These are phyloP conservation scores for Acestrorhynchus altus DNA, from an alignment of 2,797 vertebrate genomes.

Conservation along the genomic window DNA sequence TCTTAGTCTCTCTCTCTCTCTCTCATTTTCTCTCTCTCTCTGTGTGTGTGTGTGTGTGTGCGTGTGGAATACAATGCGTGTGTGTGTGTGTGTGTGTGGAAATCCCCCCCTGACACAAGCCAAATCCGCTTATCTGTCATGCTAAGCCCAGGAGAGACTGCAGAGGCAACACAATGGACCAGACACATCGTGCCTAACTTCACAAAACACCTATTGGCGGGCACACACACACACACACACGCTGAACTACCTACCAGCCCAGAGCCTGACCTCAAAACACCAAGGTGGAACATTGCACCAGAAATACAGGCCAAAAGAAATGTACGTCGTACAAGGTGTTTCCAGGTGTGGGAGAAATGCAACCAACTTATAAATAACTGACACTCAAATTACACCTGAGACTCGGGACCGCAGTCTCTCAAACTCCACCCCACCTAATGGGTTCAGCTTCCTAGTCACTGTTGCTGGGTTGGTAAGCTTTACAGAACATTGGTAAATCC, in stretches of 20 bases:
- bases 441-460: background rate
- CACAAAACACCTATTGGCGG: slow-evolving; percentile 45
- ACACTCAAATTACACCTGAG: too few species aligned
- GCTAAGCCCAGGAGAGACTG: slow-evolving; percentile 59
- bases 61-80: slow-evolving; percentile 18
- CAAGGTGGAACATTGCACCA: slow-evolving; percentile 26
- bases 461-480: background rate
- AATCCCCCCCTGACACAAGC: slow-evolving; percentile 61
- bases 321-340: background rate
- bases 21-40: too few species aligned
- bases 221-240: slow-evolving; percentile 40
- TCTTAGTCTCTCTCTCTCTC: too few species aligned
- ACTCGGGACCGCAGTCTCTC: too few species aligned
- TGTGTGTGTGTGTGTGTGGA: slow-evolving; percentile 44
- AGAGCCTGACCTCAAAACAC: slow-evolving; percentile 35
- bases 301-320: slow-evolving; percentile 14
- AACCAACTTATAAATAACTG: too few species aligned
- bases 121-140: slow-evolving; percentile 61
- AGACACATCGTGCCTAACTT: slow-evolving; percentile 58
- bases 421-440: background rate
- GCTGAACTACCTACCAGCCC: too few species aligned
- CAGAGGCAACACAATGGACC: slow-evolving; percentile 60
- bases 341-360: too few species aligned
- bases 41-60: slow-evolving; percentile 29
- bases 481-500: too few species aligned